Evolutionary conservation across 2,888 invertebrate genomes (phyloP), one percentile per base, ranked within the genome.

Genomic region (Trimorus sp.): DNA sequence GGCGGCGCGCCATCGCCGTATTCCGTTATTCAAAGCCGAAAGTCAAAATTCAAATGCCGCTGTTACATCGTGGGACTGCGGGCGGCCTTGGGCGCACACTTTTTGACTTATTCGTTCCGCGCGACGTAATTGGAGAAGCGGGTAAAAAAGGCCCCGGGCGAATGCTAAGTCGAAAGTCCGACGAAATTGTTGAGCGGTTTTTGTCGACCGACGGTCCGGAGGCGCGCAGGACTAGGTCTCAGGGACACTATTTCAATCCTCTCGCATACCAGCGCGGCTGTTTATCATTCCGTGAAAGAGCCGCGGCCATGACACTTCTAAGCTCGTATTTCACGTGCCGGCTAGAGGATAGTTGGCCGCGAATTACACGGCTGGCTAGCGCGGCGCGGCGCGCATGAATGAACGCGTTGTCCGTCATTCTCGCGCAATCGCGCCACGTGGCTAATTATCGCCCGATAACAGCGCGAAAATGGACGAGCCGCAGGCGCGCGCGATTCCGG

Each of bases 221-320:
- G 73, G 71, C 73, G 79, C 78, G 76, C 79, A 79, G 83, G 79
- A 80, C 70, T 77, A 78, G 80, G 71, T 78, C 69, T 77, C 83
- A 83, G 83, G 75, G 80, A 83, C 80, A 74, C 75, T 78, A 81
- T 80, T 83, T 80, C 80, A 81, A 83, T 78, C 74, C 80, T 75
- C 79, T 80, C 77, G 80, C 80, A 80, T 83, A 70, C 79, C 83
- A 78, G 54, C 45, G 77, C 48, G 62, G 56, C 83, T 79, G 77
- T 83, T 79, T 80, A 80, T 83, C 83, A 83, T 79, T 78, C 77
- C 80, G 60, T 69, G 80, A 78, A 80, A 80, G 80, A 83, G 83
- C 79, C 48, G 14, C 83, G 80, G 69, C 80, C 83, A 73, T 80
- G 83, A 83, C 83, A 80, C 83, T 83, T 80, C 77, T 80, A 78